Conservation (phyloP, 2,888 invertebrate genomes). For the Netelia melanura region DNA sequence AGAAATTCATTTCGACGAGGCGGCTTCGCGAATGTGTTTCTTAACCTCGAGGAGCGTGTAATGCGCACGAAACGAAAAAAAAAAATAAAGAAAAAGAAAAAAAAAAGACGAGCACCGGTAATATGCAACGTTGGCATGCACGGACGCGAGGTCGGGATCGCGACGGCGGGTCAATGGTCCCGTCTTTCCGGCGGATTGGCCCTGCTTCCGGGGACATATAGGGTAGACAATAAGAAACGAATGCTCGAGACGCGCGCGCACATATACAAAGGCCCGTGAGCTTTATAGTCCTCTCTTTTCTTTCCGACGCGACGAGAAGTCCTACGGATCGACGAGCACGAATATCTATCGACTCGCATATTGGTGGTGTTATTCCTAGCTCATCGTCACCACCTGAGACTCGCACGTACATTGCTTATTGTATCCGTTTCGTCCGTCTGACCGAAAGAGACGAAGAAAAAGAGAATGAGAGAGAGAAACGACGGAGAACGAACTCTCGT, state of each 20-base stretch:
- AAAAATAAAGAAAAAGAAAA: slow-evolving; percentile 21
- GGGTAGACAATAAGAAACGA: slow-evolving; percentile 83
- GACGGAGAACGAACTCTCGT: slow-evolving; percentile 51
- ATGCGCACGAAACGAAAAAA: slow-evolving; percentile 1
- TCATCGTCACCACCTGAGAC: slow-evolving; percentile 69
- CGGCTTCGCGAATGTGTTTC: slow-evolving; percentile 2
- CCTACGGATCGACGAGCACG: neutral
- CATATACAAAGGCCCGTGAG: slow-evolving; percentile 52
- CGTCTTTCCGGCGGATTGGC: slow-evolving; percentile 84
- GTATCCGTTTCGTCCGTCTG: slow-evolving; percentile 61
- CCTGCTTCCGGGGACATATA: slow-evolving; percentile 85
- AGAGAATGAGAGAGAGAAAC: slow-evolving; percentile 41
- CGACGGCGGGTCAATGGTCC: slow-evolving; percentile 83
- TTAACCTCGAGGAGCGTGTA: neutral
- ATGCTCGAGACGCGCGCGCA: slow-evolving; percentile 58
- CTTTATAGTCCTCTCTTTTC: slow-evolving; percentile 48
- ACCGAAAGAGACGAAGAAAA: slow-evolving; percentile 51
- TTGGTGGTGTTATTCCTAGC: slow-evolving; percentile 36
- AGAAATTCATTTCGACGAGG: neutral
- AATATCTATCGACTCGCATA: slow-evolving; percentile 2
- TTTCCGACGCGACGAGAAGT: slow-evolving; percentile 41
- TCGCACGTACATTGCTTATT: slow-evolving; percentile 58
- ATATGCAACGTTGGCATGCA: slow-evolving; percentile 82
- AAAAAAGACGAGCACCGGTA: slow-evolving; percentile 72
- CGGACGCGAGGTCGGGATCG: slow-evolving; percentile 83